These are phyloP conservation scores for Zenarchopterus dispar DNA, from an alignment of 2,797 vertebrate species.

Conservation along the genomic window DNA sequence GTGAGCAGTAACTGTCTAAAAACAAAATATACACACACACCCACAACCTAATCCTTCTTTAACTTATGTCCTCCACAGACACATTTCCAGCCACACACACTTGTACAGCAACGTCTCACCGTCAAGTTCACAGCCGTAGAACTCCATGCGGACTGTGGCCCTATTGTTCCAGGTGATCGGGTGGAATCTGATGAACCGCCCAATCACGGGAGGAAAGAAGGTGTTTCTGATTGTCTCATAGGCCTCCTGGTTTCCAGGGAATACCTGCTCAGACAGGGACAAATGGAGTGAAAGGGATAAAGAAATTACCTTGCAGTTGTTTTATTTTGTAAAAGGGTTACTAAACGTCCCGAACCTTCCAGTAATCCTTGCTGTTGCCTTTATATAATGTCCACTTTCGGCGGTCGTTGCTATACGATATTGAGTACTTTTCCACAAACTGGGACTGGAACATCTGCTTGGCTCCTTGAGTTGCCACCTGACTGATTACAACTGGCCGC, in stretches of 20 bases:
- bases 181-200: conserved; percentile 89
- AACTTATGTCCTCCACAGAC: too few relatives aligned
- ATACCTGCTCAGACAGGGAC: conserved; percentile 76
- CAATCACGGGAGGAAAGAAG: conserved; percentile 90
- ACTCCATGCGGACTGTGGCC: conserved; percentile 91
- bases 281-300: neutral
- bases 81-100: too few relatives aligned
- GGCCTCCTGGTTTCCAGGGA: conserved; percentile 89
- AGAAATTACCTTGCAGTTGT: neutral
- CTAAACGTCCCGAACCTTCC: conserved; percentile 76
- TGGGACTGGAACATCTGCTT: conserved; percentile 81
- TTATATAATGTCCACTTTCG: conserved; percentile 89
- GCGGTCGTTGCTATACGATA: conserved; percentile 91
- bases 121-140: conserved; percentile 91
- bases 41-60: too few relatives aligned
- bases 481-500: conserved; percentile 89
- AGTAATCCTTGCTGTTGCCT: conserved; percentile 82
- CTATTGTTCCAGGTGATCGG: conserved; percentile 82
- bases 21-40: too few relatives aligned
- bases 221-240: conserved; percentile 81
- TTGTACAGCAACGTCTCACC: conserved; percentile 75
- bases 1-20: too few relatives aligned
- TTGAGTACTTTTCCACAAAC: conserved; percentile 82
- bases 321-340: neutral
- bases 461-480: conserved; percentile 93